phyloP scores from a whole-genome alignment of 2,797 vertebrate genomes.

The Parauchenoglanis punctatus region DNA sequence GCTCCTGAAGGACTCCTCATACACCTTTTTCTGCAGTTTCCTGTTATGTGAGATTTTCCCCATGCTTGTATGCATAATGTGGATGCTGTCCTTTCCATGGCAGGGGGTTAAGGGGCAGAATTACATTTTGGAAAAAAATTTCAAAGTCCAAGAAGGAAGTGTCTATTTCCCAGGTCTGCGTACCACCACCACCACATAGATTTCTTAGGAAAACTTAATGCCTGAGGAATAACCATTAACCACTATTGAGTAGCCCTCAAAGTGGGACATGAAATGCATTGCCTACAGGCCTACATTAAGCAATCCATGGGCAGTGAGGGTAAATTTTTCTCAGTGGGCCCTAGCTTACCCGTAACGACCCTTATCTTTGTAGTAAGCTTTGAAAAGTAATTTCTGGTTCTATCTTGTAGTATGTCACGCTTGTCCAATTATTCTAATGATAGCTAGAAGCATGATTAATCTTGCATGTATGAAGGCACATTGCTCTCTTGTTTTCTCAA shows the following conservation, averaged over 20 bases:
- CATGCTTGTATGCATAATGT: constrained; percentile 36
- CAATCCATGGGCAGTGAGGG: background rate
- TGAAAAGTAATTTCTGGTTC: constrained; percentile 34
- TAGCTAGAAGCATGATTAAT: constrained; percentile 17
- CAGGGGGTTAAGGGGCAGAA: background rate
- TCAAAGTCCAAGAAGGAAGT: background rate
- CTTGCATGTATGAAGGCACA: background rate
- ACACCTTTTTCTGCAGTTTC: constrained; percentile 29
- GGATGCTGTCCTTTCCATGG: background rate
- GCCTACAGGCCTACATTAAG: constrained; percentile 8
- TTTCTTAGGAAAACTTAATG: constrained; percentile 19
- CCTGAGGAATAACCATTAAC: background rate
- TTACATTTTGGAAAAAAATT: background rate
- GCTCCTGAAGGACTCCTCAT: constrained; percentile 7
- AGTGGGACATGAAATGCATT: background rate
- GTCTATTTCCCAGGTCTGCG: background rate
- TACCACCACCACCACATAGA: background rate
- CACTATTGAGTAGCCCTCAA: background rate
- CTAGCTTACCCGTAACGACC: too few relatives aligned
- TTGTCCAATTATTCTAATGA: constrained; percentile 32
- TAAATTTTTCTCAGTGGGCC: background rate
- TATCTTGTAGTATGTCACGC: constrained; percentile 20
- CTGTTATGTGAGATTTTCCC: constrained; percentile 34
- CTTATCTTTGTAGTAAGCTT: constrained; percentile 20
- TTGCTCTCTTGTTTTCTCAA: background rate